phyloP scores from a whole-genome alignment of 2,888 invertebrate genomes.

The Phyllotreta striolata region DNA sequence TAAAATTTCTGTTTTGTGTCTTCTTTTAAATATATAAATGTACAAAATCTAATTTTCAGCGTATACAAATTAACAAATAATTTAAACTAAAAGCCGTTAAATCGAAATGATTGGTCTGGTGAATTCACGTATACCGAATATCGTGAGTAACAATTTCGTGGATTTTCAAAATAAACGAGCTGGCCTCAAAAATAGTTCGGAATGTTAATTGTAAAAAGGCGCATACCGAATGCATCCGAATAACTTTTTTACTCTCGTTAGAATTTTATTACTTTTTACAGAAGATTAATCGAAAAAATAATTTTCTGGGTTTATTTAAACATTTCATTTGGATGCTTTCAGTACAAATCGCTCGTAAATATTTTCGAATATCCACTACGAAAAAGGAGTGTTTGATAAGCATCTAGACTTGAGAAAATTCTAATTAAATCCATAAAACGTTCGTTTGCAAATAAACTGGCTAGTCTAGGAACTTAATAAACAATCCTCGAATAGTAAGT shows the following conservation, averaged over 20 bases:
- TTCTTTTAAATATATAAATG: constrained; percentile 47
- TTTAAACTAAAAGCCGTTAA: constrained; percentile 19
- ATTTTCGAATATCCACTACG: constrained; percentile 18
- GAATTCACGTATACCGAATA: constrained; percentile 12
- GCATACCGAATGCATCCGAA: too few relatives aligned
- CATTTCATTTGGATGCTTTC: too few relatives aligned
- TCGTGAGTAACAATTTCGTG: constrained; percentile 3
- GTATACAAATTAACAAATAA: constrained; percentile 38
- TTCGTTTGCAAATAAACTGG: too few relatives aligned
- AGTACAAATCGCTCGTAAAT: background rate
- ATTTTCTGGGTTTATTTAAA: background rate
- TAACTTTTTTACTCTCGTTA: background rate
- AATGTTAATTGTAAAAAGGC: too few relatives aligned
- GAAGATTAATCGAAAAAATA: constrained; percentile 6
- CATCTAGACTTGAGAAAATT: too few relatives aligned
- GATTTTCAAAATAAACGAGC: constrained; percentile 19
- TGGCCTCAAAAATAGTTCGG: background rate
- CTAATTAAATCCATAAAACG: too few relatives aligned
- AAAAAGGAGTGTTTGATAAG: too few relatives aligned
- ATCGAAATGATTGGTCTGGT: constrained; percentile 8
- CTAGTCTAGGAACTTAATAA: too few relatives aligned
- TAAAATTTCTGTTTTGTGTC: constrained; percentile 37
- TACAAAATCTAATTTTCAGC: constrained; percentile 47
- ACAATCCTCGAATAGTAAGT: background rate
- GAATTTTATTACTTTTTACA: constrained; percentile 13